Conservation (phyloP, 1,140 invertebrate species). For the Ectropis grisescens region DNA sequence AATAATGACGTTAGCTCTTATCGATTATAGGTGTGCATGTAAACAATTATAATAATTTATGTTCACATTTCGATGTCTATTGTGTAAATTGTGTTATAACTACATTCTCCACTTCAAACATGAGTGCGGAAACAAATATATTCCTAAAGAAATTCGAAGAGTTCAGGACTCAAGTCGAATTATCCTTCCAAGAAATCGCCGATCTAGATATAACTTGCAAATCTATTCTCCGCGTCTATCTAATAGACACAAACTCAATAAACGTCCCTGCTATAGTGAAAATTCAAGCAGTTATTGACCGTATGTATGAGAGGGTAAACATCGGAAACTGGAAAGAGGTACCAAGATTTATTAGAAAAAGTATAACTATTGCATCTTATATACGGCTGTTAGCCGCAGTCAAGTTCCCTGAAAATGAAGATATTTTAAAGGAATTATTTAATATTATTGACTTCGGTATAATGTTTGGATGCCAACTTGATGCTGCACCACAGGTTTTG, state of each 20-base stretch:
- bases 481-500: constrained; percentile 61
- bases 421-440: constrained; percentile 69
- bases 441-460: constrained; percentile 86
- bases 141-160: constrained; percentile 25
- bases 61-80: too few relatives aligned
- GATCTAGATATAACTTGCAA: constrained; percentile 36
- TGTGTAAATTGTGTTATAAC: too few relatives aligned
- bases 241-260: constrained; percentile 18
- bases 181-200: constrained; percentile 31
- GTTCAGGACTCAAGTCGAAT: constrained; percentile 24
- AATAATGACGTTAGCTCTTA: too few relatives aligned
- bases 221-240: constrained; percentile 25
- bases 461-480: constrained; percentile 81
- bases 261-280: constrained; percentile 19
- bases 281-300: constrained; percentile 76
- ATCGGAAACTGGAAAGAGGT: constrained; percentile 90
- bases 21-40: too few relatives aligned
- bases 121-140: too few relatives aligned
- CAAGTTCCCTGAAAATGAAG: constrained; percentile 17
- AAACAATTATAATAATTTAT: too few relatives aligned
- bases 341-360: constrained; percentile 69
- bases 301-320: constrained; percentile 85
- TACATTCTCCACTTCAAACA: too few relatives aligned
- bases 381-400: constrained; percentile 57
- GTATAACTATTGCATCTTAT: constrained; percentile 75